Evolutionary conservation across 2,797 vertebrate species (phyloP).

Genomic region (Pantherophis vulpinus): DNA sequence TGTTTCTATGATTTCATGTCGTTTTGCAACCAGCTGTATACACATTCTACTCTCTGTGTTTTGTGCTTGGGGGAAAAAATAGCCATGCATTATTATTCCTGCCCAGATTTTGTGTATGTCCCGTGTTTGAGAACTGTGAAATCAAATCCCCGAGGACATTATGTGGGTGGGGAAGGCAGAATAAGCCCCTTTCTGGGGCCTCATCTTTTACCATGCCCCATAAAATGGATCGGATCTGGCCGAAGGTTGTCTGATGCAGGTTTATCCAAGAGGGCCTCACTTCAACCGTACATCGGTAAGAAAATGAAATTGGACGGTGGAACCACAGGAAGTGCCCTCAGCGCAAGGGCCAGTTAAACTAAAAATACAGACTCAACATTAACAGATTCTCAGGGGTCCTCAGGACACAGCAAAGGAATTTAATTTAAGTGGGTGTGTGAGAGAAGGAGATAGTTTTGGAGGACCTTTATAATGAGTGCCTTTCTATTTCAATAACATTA

Average conservation of each 20-base stretch:
- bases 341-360: background rate
- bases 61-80: background rate
- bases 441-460: background rate
- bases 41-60: background rate
- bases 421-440: conserved; percentile 16
- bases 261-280: background rate
- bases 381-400: background rate
- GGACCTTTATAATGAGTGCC: background rate
- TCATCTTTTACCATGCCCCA: background rate
- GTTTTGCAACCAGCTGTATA: background rate
- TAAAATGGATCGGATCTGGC: background rate
- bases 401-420: background rate
- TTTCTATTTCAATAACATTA: conserved; percentile 42
- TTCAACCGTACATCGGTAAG: background rate
- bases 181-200: background rate
- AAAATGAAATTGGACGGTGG: background rate
- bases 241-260: background rate
- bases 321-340: background rate
- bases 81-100: background rate
- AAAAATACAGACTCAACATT: background rate
- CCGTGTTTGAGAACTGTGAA: background rate
- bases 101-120: background rate
- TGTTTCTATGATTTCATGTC: background rate
- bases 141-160: background rate
- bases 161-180: background rate